phyloP scores from a whole-genome alignment of 2,797 vertebrate genomes.

The Mastacembelus armatus region DNA sequence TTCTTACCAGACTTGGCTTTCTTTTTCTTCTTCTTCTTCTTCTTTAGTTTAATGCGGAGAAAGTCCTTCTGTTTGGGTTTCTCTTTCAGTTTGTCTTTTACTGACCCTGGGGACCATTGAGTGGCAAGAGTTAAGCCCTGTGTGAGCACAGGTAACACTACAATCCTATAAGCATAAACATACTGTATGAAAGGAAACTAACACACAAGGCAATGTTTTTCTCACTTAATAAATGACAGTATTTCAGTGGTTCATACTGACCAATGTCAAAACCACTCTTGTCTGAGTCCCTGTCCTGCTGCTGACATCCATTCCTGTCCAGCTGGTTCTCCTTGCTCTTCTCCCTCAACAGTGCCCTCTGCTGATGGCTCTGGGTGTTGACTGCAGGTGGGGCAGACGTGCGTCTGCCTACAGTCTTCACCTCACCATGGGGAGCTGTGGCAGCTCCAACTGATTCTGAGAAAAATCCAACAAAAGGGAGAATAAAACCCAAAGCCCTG shows the following conservation, averaged over 20 bases:
- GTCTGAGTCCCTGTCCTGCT: slow-evolving; percentile 78
- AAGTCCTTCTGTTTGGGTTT: slow-evolving; percentile 90
- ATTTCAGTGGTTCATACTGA: slow-evolving; percentile 56
- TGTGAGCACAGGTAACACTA: background rate
- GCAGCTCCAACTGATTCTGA: slow-evolving; percentile 69
- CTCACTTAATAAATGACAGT: background rate
- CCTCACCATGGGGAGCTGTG: slow-evolving; percentile 69
- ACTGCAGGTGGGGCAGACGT: slow-evolving; percentile 82
- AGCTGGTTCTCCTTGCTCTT: slow-evolving; percentile 86
- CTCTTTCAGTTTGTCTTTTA: slow-evolving; percentile 91
- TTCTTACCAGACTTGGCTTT: slow-evolving; percentile 90
- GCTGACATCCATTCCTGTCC: slow-evolving; percentile 78
- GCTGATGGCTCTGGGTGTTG: slow-evolving; percentile 77
- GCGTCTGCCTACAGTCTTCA: slow-evolving; percentile 80
- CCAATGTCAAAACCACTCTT: slow-evolving; percentile 79
- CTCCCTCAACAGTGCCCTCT: slow-evolving; percentile 81
- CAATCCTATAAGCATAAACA: background rate
- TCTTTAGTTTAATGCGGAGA: slow-evolving; percentile 93
- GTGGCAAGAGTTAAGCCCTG: slow-evolving; percentile 39
- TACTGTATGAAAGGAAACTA: background rate
- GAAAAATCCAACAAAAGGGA: background rate
- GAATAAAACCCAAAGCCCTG: background rate
- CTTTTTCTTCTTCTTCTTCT: slow-evolving; percentile 95
- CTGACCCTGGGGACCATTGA: slow-evolving; percentile 67
- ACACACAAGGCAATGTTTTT: background rate